Conservation (phyloP, 2,888 invertebrate genomes). For the Campoletis raptor region DNA sequence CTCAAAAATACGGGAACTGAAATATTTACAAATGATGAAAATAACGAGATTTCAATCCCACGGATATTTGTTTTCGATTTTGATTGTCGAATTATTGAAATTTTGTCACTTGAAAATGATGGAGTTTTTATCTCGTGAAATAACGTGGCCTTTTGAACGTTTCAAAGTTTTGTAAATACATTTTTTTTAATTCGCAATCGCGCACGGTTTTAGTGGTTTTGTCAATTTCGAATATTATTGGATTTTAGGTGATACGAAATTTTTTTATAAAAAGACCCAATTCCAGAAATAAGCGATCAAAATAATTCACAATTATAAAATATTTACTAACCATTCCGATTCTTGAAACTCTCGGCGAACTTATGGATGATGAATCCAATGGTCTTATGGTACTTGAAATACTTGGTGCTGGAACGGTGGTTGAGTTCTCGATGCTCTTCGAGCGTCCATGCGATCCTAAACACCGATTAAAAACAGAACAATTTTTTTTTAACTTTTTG, state of each 20-base stretch:
- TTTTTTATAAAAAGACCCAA: neutral
- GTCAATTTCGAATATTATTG: too few species aligned
- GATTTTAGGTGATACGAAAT: neutral
- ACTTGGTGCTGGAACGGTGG: constrained; percentile 34
- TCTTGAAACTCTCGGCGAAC: constrained; percentile 27
- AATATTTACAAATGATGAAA: neutral
- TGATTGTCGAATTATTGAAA: too few species aligned
- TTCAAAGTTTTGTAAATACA: too few species aligned
- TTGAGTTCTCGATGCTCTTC: constrained; percentile 77
- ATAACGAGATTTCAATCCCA: too few species aligned
- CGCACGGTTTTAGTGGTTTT: too few species aligned
- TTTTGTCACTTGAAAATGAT: too few species aligned
- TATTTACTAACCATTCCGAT: constrained; percentile 42
- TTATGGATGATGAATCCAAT: constrained; percentile 16
- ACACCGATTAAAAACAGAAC: constrained; percentile 65
- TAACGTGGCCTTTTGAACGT: too few species aligned
- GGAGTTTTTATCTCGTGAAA: too few species aligned
- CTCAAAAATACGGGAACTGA: neutral
- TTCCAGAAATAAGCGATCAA: too few species aligned
- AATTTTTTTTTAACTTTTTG: neutral
- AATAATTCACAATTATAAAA: neutral
- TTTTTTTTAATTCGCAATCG: too few species aligned
- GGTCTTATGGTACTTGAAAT: constrained; percentile 35
- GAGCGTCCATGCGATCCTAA: constrained; percentile 80
- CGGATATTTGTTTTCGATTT: too few species aligned